Conservation (phyloP, 30 jellyfish, hydroid and myxozoan genomes). For the Clytia hemisphaerica region DNA sequence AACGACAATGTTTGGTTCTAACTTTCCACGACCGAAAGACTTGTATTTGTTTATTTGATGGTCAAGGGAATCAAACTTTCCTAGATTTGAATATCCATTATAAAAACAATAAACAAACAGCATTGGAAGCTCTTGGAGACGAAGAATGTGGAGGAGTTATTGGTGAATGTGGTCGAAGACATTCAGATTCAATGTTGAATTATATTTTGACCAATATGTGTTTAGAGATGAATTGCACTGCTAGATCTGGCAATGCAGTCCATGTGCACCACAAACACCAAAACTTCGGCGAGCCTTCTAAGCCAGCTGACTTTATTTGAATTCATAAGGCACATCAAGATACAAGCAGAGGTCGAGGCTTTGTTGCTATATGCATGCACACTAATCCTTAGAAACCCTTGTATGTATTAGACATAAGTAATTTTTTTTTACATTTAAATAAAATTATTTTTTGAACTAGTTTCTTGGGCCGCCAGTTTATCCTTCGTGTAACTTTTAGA, state of each 20-base stretch:
- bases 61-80: constrained; percentile 8
- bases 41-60: constrained; percentile 21
- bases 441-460: too few relatives aligned
- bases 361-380: too few relatives aligned
- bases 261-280: neutral
- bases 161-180: neutral
- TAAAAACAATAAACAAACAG: constrained; percentile 12
- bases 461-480: too few relatives aligned
- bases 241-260: constrained; percentile 7
- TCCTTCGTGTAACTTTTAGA: too few relatives aligned
- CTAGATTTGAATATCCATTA: constrained; percentile 11
- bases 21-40: constrained; percentile 16
- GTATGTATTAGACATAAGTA: too few relatives aligned
- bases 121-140: constrained; percentile 9
- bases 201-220: constrained; percentile 17
- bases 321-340: too few relatives aligned
- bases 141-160: constrained; percentile 24
- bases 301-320: too few relatives aligned
- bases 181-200: constrained; percentile 17
- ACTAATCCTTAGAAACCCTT: too few relatives aligned
- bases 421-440: too few relatives aligned
- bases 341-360: too few relatives aligned
- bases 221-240: constrained; percentile 9
- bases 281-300: neutral
- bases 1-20: constrained; percentile 4